Percentiles rank a stretch among this genome's conserved stretches.
Conservation (phyloP, 1,140 invertebrate genomes). For the Drosophila lowei region DNA sequence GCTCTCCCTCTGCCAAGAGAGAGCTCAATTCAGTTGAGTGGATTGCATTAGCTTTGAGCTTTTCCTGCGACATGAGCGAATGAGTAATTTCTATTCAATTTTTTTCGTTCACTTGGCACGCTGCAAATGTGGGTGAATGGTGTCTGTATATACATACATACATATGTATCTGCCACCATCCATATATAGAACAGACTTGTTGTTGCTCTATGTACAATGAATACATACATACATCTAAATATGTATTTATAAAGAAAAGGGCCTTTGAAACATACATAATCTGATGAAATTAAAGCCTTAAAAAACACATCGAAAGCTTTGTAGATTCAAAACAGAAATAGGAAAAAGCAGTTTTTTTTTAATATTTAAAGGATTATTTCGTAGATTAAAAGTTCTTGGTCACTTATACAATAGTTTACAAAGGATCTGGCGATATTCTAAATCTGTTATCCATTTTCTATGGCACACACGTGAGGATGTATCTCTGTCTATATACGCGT, state of each 20-base stretch:
- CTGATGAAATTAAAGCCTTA: too few species aligned
- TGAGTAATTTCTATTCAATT: constrained; percentile 55
- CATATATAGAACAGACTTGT: constrained; percentile 68
- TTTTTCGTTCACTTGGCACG: constrained; percentile 51
- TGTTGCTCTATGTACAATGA: constrained; percentile 38
- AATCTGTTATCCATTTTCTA: constrained; percentile 12
- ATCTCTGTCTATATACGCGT: constrained; percentile 35
- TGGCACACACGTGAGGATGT: constrained; percentile 36
- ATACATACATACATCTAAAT: too few species aligned
- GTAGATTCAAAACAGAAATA: too few species aligned
- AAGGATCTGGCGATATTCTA: too few species aligned
- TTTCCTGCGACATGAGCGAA: constrained; percentile 34
- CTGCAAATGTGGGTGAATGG: constrained; percentile 74
- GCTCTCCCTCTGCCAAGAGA: constrained; percentile 8
- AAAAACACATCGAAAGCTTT: not conserved
- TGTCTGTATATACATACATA: constrained; percentile 27
- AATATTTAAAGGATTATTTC: not conserved
- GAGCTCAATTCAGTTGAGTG: constrained; percentile 52
- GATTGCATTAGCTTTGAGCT: constrained; percentile 57
- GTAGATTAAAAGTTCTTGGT: not conserved
- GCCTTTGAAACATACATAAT: not conserved
- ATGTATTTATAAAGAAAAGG: not conserved
- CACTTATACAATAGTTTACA: constrained; percentile 4
- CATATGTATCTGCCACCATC: constrained; percentile 15
- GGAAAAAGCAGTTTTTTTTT: too few species aligned